Evolutionary conservation across 2,888 invertebrate genomes (phyloP).

Genomic region (Drosophila imparisetae): DNA sequence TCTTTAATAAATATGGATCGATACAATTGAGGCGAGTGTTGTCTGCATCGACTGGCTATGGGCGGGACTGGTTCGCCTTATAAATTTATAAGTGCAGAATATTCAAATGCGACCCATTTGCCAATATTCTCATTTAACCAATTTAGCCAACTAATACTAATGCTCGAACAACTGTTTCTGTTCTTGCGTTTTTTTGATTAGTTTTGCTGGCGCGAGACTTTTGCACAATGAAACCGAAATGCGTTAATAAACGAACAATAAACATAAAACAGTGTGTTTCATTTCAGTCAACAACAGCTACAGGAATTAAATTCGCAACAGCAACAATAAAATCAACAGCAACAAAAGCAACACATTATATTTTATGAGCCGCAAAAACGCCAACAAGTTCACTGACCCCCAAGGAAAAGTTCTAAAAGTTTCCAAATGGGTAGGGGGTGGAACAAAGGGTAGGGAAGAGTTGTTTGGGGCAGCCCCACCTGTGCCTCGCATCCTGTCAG

Average conservation of each 20-base stretch:
- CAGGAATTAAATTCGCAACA: constrained; percentile 44
- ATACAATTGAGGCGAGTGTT: constrained; percentile 27
- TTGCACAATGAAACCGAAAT: constrained; percentile 14
- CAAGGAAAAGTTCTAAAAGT: constrained; percentile 8
- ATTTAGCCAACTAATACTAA: constrained; percentile 28
- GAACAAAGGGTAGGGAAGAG: background rate
- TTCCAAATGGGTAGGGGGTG: background rate
- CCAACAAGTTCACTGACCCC: constrained; percentile 69
- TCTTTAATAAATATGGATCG: constrained; percentile 50
- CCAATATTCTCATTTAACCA: constrained; percentile 46
- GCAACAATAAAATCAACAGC: constrained; percentile 5
- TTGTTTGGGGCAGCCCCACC: constrained; percentile 17
- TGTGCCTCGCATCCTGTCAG: constrained; percentile 32
- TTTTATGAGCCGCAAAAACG: constrained; percentile 70
- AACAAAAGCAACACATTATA: constrained; percentile 40
- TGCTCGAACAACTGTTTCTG: constrained; percentile 25
- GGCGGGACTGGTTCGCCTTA: constrained; percentile 40
- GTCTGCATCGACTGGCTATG: background rate
- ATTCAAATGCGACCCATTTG: constrained; percentile 33
- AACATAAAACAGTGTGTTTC: constrained; percentile 58
- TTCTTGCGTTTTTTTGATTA: constrained; percentile 19
- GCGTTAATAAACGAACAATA: constrained; percentile 20
- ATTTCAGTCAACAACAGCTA: constrained; percentile 60
- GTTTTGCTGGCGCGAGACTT: constrained; percentile 21
- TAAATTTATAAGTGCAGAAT: constrained; percentile 14